A percentile compares a stretch with the other conserved stretches of the same genome.
Conservation (phyloP, 2,113 vertebrate species). For the Stercorarius parasiticus region DNA sequence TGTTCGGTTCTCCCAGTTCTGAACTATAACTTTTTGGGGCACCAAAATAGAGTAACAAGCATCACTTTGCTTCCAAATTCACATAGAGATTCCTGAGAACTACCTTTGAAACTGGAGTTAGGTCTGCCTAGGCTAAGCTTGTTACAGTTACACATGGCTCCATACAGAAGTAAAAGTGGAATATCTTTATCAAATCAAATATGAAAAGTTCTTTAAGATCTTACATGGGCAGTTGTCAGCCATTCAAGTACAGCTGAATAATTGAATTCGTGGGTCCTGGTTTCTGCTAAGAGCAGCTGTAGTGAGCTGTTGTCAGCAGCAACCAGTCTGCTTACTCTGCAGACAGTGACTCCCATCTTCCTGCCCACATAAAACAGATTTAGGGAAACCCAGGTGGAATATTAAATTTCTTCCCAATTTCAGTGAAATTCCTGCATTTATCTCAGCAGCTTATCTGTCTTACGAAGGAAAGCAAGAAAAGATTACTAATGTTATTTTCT, state of each 20-base stretch:
- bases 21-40: background rate
- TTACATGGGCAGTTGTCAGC: background rate
- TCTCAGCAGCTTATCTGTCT: background rate
- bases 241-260: background rate
- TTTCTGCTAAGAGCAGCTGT: constrained; percentile 25
- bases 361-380: background rate
- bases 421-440: background rate
- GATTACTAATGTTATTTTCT: background rate
- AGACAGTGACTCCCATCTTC: constrained; percentile 10
- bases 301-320: constrained; percentile 52
- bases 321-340: constrained; percentile 32
- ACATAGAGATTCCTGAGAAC: background rate
- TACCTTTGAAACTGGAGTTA: background rate
- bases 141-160: background rate
- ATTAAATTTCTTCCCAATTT: background rate
- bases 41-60: background rate
- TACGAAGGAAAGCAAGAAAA: background rate
- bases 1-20: background rate
- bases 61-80: background rate
- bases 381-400: background rate
- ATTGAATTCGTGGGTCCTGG: background rate
- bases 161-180: background rate
- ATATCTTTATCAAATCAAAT: background rate
- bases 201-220: background rate
- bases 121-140: background rate